Evolutionary conservation across 2,888 invertebrate genomes (phyloP), one percentile per base, ranked within the genome.

Genomic region (Acrobasis suavella): DNA sequence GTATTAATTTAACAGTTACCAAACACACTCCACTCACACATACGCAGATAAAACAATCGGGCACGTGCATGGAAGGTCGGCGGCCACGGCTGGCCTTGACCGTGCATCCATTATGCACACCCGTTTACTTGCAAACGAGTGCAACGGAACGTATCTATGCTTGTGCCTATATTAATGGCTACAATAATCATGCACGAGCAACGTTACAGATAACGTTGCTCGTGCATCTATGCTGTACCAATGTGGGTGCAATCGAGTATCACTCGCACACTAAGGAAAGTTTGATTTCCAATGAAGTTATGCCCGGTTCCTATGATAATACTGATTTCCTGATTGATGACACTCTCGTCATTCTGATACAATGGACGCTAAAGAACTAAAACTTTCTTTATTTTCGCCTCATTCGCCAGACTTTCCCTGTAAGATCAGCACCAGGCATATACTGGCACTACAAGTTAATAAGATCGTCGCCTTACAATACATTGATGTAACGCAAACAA

Each of bases 91-190:
- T 79, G 89, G 72, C 91, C 91, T 91, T 91, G 91, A 89, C 89
- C 89, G 88, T 85, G 83, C 86, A 87, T 87, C 86, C 83, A 91
- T 89, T 91, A 91, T 89, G 86, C 87, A 88, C 85, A 87, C 82
- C 84, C 81, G 87, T 87, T 89, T 87, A 86, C 89, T 89, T 86
- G 85, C 85, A 83, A 89, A 89, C 86, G 82, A 89, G 84, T 89
- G 87, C 89, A 87, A 76, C 80, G 80, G 82, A 83, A 85, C 81
- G 82, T 83, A 83, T 84, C 86, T 82, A 78, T 76, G 74, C 76
- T 54, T 55, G 46, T 51, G 46, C 39, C 39, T 60, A 17, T 17
- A 56, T 32, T 60, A 52, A 37, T 16, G 39, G 9, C 56, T 42
- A 22, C 56, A 42, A 56, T 56, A 42, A 56, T 42, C 42, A 56